These are phyloP conservation scores for Xestobium rufovillosum DNA, from an alignment of 2,888 invertebrate genomes.

Conservation along the genomic window DNA sequence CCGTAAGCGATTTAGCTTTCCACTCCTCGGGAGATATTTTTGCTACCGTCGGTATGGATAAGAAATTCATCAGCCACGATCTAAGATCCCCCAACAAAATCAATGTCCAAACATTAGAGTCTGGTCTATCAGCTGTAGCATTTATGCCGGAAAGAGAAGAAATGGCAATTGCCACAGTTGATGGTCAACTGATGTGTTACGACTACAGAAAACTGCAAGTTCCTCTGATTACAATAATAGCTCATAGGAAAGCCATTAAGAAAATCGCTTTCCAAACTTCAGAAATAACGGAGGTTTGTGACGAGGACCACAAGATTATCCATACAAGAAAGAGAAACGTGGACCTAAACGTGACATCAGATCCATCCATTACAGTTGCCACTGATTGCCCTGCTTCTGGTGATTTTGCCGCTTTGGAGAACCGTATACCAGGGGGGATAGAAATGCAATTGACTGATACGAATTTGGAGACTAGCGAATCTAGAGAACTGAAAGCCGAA, in stretches of 20 bases:
- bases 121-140: slow-evolving; percentile 25
- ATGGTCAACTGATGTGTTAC: slow-evolving; percentile 28
- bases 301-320: slow-evolving; percentile 4
- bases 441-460: no score
- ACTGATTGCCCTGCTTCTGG: slow-evolving; percentile 22
- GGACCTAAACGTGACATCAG: no score
- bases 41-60: slow-evolving; percentile 26
- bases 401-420: slow-evolving; percentile 12
- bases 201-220: slow-evolving; percentile 26
- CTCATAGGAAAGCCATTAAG: slow-evolving; percentile 23
- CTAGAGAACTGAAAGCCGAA: neutral
- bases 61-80: slow-evolving; percentile 26
- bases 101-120: slow-evolving; percentile 22
- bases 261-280: slow-evolving; percentile 24
- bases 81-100: slow-evolving; percentile 18
- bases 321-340: slow-evolving; percentile 5
- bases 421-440: neutral
- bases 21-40: slow-evolving; percentile 18
- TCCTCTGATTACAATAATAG: slow-evolving; percentile 25
- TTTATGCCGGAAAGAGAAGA: slow-evolving; percentile 23
- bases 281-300: neutral
- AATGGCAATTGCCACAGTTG: slow-evolving; percentile 25
- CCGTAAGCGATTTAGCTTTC: slow-evolving; percentile 27
- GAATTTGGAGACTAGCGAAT: slow-evolving; percentile 1
- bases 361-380: neutral